Percentiles rank a stretch among this genome's conserved stretches.
These are phyloP conservation scores for Peromyscus aztecus DNA, from an alignment of 2,797 vertebrate genomes.

Conservation along the genomic window DNA sequence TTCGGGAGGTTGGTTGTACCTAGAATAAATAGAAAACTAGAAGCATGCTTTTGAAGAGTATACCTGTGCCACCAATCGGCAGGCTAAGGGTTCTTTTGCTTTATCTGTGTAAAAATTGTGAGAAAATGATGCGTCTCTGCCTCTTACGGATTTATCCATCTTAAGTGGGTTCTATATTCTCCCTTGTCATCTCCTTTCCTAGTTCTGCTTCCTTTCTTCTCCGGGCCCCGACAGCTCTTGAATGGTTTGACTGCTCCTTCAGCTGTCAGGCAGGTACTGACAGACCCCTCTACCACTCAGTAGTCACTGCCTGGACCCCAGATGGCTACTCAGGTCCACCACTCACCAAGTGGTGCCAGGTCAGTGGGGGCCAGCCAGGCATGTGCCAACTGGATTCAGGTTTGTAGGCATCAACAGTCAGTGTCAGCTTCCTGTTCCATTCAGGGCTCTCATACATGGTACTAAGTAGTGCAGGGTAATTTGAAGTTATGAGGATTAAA, in stretches of 20 bases:
- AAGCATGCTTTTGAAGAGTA: not conserved
- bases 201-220: not conserved
- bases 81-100: not conserved
- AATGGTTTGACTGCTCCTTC: not conserved
- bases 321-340: not conserved
- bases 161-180: not conserved
- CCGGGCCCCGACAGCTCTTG: not conserved
- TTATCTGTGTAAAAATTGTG: not conserved
- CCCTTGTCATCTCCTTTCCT: not conserved
- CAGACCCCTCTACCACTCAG: not conserved
- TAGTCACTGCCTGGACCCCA: not conserved
- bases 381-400: not conserved
- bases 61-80: not conserved
- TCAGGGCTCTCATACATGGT: not conserved
- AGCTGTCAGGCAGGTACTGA: not conserved
- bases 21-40: not conserved
- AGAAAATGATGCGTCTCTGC: not conserved
- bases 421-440: not conserved
- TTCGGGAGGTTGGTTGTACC: not conserved
- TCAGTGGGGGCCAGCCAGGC: not conserved
- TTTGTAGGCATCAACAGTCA: not conserved
- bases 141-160: too few relatives aligned
- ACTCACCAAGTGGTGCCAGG: not conserved
- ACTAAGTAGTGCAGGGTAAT: not conserved
- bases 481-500: not conserved